Conservation (phyloP, 2,888 invertebrate genomes). For the Eurois occulta region DNA sequence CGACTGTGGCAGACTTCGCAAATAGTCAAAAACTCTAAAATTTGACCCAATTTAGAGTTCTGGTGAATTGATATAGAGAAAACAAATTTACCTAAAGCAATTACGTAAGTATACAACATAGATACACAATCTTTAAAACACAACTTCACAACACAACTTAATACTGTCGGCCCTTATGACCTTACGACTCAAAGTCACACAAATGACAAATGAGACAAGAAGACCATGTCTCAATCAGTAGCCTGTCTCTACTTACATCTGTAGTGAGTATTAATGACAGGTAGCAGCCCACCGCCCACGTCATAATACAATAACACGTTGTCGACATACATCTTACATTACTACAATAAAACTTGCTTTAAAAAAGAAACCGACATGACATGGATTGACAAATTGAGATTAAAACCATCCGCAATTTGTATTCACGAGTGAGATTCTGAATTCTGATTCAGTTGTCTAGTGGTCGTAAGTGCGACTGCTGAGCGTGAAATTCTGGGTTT, state of each 20-base stretch:
- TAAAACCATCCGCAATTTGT: background rate
- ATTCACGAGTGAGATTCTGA: background rate
- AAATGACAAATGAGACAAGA: slow-evolving; percentile 6
- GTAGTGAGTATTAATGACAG: slow-evolving; percentile 38
- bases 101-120: background rate
- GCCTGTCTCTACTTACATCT: slow-evolving; percentile 12
- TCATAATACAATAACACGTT: slow-evolving; percentile 18
- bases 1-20: background rate
- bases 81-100: background rate
- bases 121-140: background rate
- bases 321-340: slow-evolving; percentile 10
- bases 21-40: background rate
- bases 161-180: background rate
- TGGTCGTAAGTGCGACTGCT: background rate
- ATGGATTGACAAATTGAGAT: background rate
- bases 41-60: background rate
- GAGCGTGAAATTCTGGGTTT: background rate
- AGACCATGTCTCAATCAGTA: slow-evolving; percentile 37
- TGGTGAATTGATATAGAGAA: background rate
- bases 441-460: background rate
- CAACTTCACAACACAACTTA: background rate
- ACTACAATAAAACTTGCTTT: background rate
- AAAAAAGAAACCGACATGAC: background rate
- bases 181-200: background rate
- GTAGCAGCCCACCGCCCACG: slow-evolving; percentile 24